Conservation (phyloP, 1,140 invertebrate genomes). For the Pseudomyrmex gracilis region DNA sequence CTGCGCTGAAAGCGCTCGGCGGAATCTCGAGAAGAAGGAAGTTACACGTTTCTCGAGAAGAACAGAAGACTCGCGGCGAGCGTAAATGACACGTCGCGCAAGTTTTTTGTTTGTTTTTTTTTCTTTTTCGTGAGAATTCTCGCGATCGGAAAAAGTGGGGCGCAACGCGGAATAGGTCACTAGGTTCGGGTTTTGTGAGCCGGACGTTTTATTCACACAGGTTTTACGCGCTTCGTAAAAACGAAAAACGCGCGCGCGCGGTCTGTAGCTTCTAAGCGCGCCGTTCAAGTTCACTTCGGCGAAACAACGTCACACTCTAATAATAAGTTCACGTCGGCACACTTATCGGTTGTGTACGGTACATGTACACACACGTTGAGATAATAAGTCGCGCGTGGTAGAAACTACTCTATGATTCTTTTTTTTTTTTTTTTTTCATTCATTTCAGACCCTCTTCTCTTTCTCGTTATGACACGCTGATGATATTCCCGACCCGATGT, state of each 20-base stretch:
- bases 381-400: constrained; percentile 77
- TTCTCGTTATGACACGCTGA: constrained; percentile 35
- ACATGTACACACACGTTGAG: constrained; percentile 70
- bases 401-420: constrained; percentile 63
- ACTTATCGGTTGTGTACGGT: constrained; percentile 48
- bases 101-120: not conserved
- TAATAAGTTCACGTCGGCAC: constrained; percentile 74
- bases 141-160: constrained; percentile 20
- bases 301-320: constrained; percentile 82
- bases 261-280: not conserved
- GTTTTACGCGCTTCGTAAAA: constrained; percentile 11
- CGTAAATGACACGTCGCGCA: not conserved
- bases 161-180: not conserved
- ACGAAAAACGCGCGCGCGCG: not conserved
- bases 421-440: constrained; percentile 19
- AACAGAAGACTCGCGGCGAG: not conserved
- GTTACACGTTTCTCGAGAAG: not conserved
- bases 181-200: not conserved
- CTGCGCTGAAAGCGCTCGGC: constrained; percentile 11
- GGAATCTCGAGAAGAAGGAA: constrained; percentile 6
- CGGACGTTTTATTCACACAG: not conserved
- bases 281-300: constrained; percentile 65
- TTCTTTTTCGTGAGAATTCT: not conserved
- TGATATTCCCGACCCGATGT: not conserved
- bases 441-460: constrained; percentile 16